Evolutionary conservation across 2,888 invertebrate species (phyloP).

Genomic region (Mantis religiosa): DNA sequence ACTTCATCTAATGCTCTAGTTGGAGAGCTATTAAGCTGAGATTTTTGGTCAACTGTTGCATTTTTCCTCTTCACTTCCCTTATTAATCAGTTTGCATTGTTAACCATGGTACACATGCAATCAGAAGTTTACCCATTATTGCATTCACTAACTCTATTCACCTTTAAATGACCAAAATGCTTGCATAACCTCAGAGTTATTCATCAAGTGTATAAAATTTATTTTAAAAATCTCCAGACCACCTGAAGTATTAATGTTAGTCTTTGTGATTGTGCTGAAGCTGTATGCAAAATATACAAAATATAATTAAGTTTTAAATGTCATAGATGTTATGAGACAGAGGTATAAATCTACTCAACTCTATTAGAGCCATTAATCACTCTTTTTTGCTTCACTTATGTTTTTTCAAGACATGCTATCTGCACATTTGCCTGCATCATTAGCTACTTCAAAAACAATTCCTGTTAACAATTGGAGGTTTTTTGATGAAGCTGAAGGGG

Average conservation of each 20-base stretch:
- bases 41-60: neutral
- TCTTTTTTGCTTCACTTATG: too few species aligned
- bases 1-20: too few species aligned
- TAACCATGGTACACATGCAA: neutral
- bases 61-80: neutral
- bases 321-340: neutral
- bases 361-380: too few species aligned
- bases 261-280: neutral
- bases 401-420: too few species aligned
- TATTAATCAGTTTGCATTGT: neutral
- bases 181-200: neutral
- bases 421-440: too few species aligned
- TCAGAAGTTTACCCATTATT: neutral
- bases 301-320: neutral
- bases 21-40: too few species aligned
- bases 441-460: too few species aligned
- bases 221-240: neutral
- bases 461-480: too few species aligned
- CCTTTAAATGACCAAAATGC: neutral
- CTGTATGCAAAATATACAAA: neutral
- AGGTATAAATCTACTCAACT: neutral
- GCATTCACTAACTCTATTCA: neutral
- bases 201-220: neutral
- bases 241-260: neutral
- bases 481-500: too few species aligned